Evolutionary conservation across 2,113 vertebrate genomes (phyloP).

Genomic region (Lophius piscatorius): DNA sequence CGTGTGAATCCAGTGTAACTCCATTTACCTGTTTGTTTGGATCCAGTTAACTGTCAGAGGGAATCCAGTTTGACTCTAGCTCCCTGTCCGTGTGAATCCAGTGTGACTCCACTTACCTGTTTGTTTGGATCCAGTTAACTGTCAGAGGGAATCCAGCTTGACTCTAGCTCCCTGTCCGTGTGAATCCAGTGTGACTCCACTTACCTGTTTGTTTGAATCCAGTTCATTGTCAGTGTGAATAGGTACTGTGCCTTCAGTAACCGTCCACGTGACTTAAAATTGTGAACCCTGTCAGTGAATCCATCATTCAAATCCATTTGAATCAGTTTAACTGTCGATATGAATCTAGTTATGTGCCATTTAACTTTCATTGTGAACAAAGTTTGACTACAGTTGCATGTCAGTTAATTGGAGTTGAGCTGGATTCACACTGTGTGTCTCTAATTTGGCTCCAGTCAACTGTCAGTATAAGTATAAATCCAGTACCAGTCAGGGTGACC

Average conservation of each 20-base stretch:
- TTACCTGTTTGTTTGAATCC: neutral
- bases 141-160: neutral
- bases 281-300: neutral
- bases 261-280: neutral
- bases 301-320: too few relatives aligned
- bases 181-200: neutral
- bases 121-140: neutral
- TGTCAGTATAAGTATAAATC: too few relatives aligned
- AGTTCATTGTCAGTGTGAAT: neutral
- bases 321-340: neutral
- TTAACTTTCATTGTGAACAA: neutral
- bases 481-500: too few relatives aligned
- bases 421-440: too few relatives aligned
- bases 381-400: neutral
- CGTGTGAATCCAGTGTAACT: too few relatives aligned
- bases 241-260: neutral
- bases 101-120: neutral
- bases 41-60: neutral
- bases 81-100: neutral
- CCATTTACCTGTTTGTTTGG: neutral
- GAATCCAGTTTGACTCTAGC: neutral
- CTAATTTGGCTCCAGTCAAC: neutral
- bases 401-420: too few relatives aligned
- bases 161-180: neutral
- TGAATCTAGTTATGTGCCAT: neutral